Conservation (phyloP, 2,888 invertebrate genomes). For the Lasioglossum leucozonium region DNA sequence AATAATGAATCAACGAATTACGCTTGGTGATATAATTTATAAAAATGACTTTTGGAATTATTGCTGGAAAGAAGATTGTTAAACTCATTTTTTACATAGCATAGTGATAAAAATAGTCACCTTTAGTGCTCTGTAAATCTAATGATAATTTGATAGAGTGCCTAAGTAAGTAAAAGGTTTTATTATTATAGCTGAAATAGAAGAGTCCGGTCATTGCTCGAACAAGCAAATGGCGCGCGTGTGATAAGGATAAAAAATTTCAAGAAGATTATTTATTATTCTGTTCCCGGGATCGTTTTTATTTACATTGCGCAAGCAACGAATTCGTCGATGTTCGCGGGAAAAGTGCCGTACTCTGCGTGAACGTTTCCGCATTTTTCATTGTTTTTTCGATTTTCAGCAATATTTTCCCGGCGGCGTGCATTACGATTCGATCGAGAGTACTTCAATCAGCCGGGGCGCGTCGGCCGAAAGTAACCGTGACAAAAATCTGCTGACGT, state of each 20-base stretch:
- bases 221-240: background rate
- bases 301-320: background rate
- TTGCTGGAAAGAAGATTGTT: too few species aligned
- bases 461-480: background rate
- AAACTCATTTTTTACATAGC: too few species aligned
- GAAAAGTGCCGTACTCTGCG: background rate
- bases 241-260: background rate
- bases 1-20: too few species aligned
- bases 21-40: too few species aligned
- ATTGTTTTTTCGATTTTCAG: background rate
- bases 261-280: conserved; percentile 2
- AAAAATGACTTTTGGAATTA: too few species aligned
- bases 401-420: background rate
- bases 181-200: background rate
- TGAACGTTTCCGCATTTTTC: background rate
- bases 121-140: too few species aligned
- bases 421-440: background rate
- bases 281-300: background rate
- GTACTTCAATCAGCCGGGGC: background rate
- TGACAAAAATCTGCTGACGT: background rate
- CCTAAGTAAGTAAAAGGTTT: background rate
- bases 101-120: too few species aligned
- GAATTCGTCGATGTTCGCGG: background rate
- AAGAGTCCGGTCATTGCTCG: background rate
- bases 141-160: background rate